Evolutionary conservation across 2,797 vertebrate species (phyloP).

Genomic region (Monodelphis domestica): DNA sequence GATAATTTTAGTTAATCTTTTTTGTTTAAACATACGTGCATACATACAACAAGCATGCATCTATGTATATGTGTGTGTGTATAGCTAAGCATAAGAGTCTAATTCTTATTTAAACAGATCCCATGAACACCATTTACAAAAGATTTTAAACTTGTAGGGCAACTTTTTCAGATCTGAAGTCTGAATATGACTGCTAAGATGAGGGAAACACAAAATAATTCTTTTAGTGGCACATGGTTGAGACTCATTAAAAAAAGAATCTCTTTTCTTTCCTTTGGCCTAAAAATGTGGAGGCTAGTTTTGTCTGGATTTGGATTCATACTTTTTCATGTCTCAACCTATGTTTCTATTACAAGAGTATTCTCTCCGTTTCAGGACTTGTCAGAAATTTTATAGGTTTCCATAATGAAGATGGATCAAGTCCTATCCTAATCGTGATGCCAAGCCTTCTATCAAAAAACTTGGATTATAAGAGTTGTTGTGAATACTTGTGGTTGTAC

Average conservation of each 20-base stretch:
- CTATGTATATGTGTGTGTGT: background rate
- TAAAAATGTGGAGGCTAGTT: background rate
- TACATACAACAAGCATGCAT: background rate
- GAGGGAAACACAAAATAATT: background rate
- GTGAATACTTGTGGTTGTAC: slow-evolving; percentile 59
- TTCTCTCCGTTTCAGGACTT: slow-evolving; percentile 26
- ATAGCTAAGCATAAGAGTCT: slow-evolving; percentile 33
- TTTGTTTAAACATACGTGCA: background rate
- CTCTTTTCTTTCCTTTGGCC: background rate
- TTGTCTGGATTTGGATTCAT: background rate
- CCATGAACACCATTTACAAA: background rate
- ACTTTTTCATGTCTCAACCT: background rate
- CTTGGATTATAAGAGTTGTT: slow-evolving; percentile 86
- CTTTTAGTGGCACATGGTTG: background rate
- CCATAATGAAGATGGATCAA: slow-evolving; percentile 62
- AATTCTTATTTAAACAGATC: slow-evolving; percentile 51
- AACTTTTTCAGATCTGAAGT: background rate
- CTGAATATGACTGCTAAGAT: background rate
- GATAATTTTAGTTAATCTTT: slow-evolving; percentile 6
- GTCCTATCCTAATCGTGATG: slow-evolving; percentile 44
- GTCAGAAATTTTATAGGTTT: slow-evolving; percentile 59
- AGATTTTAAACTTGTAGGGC: slow-evolving; percentile 4
- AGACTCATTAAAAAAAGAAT: background rate
- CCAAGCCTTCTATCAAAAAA: slow-evolving; percentile 75
- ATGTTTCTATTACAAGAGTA: background rate